These are phyloP conservation scores for Saccopteryx bilineata DNA, from an alignment of 2,113 vertebrate genomes.

Conservation along the genomic window DNA sequence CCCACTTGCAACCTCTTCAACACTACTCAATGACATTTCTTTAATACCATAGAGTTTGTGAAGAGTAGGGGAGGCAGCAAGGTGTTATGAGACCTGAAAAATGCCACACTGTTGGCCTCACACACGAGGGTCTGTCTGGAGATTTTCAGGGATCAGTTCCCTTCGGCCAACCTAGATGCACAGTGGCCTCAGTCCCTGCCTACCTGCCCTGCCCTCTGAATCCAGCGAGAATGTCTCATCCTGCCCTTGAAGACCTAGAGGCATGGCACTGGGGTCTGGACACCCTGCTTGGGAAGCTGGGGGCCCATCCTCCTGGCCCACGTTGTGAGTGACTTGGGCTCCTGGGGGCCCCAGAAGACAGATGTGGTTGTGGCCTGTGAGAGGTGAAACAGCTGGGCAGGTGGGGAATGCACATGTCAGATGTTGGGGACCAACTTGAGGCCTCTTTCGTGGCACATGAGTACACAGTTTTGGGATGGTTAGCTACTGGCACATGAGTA, in stretches of 20 bases:
- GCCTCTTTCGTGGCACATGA: not conserved
- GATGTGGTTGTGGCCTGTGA: accelerated
- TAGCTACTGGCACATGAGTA: not conserved
- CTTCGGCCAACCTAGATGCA: not conserved
- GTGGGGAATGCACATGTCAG: not conserved
- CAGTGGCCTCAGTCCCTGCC: not conserved
- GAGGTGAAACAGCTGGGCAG: not conserved
- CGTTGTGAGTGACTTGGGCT: accelerated
- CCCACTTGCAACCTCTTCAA: not conserved
- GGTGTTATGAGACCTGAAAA: accelerated
- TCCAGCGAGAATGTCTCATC: too few species aligned
- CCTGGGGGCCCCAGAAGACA: accelerated
- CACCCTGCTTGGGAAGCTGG: accelerated
- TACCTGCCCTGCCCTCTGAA: not conserved
- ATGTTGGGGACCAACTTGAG: accelerated
- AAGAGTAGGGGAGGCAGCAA: not conserved
- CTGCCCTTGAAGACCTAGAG: not conserved
- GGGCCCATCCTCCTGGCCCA: accelerated
- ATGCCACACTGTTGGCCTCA: accelerated
- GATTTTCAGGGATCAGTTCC: not conserved
- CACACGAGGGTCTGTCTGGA: not conserved
- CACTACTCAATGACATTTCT: not conserved
- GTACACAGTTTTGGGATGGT: not conserved
- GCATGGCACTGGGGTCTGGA: accelerated
- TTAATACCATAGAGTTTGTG: not conserved